Base-by-base conservation (phyloP, 2,888 invertebrate genomes). In the Hybos culiciformis region DNA sequence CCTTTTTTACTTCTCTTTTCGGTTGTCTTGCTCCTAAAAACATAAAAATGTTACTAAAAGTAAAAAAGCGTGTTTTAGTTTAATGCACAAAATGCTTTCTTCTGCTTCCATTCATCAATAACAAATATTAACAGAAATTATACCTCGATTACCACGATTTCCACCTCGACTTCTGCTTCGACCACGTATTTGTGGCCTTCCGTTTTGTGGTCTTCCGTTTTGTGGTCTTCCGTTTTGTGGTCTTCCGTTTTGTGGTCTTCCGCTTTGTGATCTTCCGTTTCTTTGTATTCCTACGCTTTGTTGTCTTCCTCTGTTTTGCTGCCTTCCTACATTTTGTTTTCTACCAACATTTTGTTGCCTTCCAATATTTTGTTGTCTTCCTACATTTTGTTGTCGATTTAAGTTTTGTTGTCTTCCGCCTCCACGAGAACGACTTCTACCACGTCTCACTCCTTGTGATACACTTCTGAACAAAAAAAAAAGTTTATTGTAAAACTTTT, bases 1-100 rank as follows among this genome's bases (percentile, higher is more conserved):
- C 80, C 43, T 70, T 74, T 2, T 72, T 71, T 0, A 64, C 61
- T 1, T 39, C 50, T 26, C 31, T 42, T n/a, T n/a, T n/a, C n/a
- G n/a, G 43, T 41, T 26, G 44, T 42, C 29, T 40, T 41, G 40
- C 39, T 42, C 31, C 11, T 31, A 15, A 17, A 17, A 9, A 15
- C 32, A 32, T 15, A n/a, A n/a, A n/a, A n/a, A n/a, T n/a, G n/a
- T n/a, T n/a, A n/a, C 41, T 41, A 41, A 26, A 41, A 41, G 19
- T 12, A 41, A 41, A 34, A 24, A 17, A 33, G 21, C 8, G 8
- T 11, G n/a, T 14, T 32, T 31, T 31, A 31, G 12, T 31, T 9
- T 17, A 17, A 32, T 7, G 9, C 5, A 32, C 5, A 17, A 8
- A 17, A 32, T 32, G 17, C 4, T 17, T 32, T 26, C 26, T 26